These are phyloP conservation scores for Smittia aterrima DNA, from an alignment of 2,888 invertebrate species.

Conservation along the genomic window DNA sequence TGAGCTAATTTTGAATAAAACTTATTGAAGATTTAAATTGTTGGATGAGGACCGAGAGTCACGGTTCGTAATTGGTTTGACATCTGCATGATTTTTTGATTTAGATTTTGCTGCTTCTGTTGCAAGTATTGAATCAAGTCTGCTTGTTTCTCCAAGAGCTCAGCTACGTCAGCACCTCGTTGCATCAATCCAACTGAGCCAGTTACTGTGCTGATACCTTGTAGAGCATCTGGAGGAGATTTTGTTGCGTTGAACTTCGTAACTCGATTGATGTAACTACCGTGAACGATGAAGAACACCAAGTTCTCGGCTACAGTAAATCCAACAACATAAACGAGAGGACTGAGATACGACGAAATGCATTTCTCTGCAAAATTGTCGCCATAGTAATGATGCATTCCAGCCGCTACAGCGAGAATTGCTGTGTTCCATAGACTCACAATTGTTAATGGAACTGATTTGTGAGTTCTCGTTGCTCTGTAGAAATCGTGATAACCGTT, in stretches of 20 bases:
- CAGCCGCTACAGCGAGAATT: conserved; percentile 58
- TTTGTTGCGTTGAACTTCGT: conserved; percentile 60
- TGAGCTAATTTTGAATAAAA: no score
- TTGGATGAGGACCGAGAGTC: neutral
- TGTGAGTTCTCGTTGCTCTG: conserved; percentile 60
- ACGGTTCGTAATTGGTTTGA: conserved; percentile 55
- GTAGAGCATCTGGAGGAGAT: conserved; percentile 63
- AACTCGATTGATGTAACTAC: conserved; percentile 61
- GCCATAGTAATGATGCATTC: conserved; percentile 60
- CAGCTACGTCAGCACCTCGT: conserved; percentile 57
- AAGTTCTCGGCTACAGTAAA: conserved; percentile 57
- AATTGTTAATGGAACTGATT: conserved; percentile 62
- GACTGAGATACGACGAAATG: conserved; percentile 56
- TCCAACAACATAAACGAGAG: conserved; percentile 60
- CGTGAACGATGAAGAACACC: conserved; percentile 56
- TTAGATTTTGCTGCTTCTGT: conserved; percentile 65
- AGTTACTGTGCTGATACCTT: conserved; percentile 51
- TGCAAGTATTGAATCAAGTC: conserved; percentile 67
- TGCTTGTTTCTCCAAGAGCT: conserved; percentile 68
- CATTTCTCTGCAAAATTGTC: conserved; percentile 56
- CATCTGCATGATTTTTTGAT: conserved; percentile 63
- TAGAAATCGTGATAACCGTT: conserved; percentile 69
- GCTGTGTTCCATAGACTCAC: conserved; percentile 63
- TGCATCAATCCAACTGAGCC: conserved; percentile 53
- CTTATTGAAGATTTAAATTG: conserved; percentile 5